Base-by-base conservation (phyloP, 92 coral and sea anemone genomes). In the Galaxea fascicularis region DNA sequence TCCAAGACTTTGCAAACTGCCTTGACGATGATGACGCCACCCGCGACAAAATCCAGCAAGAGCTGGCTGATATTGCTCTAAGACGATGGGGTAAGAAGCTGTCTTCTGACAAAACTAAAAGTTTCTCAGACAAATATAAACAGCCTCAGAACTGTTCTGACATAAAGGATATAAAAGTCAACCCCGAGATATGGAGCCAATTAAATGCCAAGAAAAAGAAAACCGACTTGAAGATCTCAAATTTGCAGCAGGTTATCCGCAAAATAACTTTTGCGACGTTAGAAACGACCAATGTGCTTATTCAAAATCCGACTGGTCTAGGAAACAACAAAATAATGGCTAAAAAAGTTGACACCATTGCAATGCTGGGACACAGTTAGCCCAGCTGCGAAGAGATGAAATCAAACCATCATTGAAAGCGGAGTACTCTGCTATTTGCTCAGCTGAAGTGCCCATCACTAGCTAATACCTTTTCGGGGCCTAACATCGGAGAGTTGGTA, bases 61-160 rank as follows among this genome's bases (percentile, higher is more conserved):
- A 79, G 75, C 29, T 85, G 79, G 90, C 93, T 8, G 93, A 79
- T 54, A 78, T 89, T 49, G 87, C 93, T 15, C 22, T 25, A 31
- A 85, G 73, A 65, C 87, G 77, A 30, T 86, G 87, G 87, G 90
- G 83, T 3, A 89, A 89, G 59, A 79, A 72, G 31, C 77, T 89
- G n/a, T 60, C 84, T 27, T 51, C 87, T 17, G 83, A 74, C 8
- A 85, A 78, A 63, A 30, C 85, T 0, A 89, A 89, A 51, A 79
- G 68, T 35, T 76, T 89, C 4, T 15, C 60, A 4, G 89, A 84
- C 7, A 89, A 89, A 71, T 84, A 69, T 25, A 77, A 70, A 51
- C 71, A 44, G 21, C 87, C 90, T 31, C 77, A 64, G 35, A 89
- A 89, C 47, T 75, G 80, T 8, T 17, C 30, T 28, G 80, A 75